Evolutionary conservation across 1,140 invertebrate genomes (phyloP).

Genomic region (Bombus cullumanus): DNA sequence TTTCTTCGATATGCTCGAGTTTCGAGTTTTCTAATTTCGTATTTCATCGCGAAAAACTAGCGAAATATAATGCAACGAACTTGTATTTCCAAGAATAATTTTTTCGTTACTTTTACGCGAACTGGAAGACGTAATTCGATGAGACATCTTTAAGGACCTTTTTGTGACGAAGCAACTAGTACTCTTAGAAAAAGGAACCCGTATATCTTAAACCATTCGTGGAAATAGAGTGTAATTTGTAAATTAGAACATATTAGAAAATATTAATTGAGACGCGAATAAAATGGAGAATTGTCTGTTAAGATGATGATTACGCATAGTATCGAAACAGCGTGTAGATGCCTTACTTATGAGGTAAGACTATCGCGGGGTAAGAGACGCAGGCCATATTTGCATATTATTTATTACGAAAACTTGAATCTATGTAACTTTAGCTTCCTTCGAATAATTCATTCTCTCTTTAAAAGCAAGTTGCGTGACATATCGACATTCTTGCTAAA

Average conservation of each 20-base stretch:
- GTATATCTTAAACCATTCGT: neutral
- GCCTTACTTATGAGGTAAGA: neutral
- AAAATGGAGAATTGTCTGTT: neutral
- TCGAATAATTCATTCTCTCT: neutral
- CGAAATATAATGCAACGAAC: neutral
- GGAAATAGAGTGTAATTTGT: neutral
- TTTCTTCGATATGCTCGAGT: neutral
- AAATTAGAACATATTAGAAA: neutral
- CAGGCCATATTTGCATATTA: slow-evolving; percentile 3
- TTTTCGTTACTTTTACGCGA: neutral
- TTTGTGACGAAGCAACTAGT: too few relatives aligned
- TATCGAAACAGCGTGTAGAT: neutral
- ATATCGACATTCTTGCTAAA: neutral
- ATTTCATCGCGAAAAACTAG: neutral
- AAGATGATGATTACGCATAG: too few relatives aligned
- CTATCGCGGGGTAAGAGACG: neutral
- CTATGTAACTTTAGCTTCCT: neutral
- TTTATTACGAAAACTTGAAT: neutral
- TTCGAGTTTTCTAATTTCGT: neutral
- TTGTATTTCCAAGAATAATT: neutral
- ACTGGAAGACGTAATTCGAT: too few relatives aligned
- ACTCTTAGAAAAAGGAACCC: too few relatives aligned
- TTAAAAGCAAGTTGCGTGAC: neutral
- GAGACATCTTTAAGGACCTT: too few relatives aligned
- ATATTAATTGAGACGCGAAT: neutral